These are phyloP conservation scores for Acromyrmex heyeri DNA, from an alignment of 1,140 invertebrate genomes.

Conservation along the genomic window DNA sequence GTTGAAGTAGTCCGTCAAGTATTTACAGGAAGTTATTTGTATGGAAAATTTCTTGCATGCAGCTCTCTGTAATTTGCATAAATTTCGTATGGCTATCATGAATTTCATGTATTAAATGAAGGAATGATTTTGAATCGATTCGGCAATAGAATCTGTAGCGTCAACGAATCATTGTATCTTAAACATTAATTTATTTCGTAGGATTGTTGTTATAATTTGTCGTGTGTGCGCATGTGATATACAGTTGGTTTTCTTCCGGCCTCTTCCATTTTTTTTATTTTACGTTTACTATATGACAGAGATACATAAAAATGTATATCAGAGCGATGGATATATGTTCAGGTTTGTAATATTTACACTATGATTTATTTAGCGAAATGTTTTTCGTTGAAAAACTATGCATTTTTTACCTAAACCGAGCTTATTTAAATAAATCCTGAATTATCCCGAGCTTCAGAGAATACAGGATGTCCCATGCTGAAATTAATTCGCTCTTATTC, in stretches of 20 bases:
- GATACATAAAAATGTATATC: not conserved
- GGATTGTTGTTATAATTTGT: conserved; percentile 2
- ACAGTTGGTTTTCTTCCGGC: not conserved
- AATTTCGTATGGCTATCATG: not conserved
- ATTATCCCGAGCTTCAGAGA: not conserved
- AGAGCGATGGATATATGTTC: not conserved
- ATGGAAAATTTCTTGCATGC: not conserved
- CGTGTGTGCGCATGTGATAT: not conserved
- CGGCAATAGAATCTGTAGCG: not conserved
- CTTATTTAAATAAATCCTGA: not conserved
- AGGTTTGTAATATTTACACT: conserved; percentile 13
- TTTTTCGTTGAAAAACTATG: not conserved
- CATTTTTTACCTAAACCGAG: not conserved
- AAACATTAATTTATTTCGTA: not conserved
- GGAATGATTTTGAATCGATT: not conserved
- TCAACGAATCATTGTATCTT: not conserved
- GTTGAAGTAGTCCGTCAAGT: not conserved
- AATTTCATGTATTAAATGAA: not conserved
- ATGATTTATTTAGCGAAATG: not conserved
- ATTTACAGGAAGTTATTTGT: not conserved
- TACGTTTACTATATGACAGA: not conserved
- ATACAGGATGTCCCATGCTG: not conserved
- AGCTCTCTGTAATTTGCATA: not conserved
- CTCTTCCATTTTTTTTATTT: not conserved
- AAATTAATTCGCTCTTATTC: too few species aligned